phyloP scores from a whole-genome alignment of 2,888 invertebrate genomes.

The Pollenia amentaria region DNA sequence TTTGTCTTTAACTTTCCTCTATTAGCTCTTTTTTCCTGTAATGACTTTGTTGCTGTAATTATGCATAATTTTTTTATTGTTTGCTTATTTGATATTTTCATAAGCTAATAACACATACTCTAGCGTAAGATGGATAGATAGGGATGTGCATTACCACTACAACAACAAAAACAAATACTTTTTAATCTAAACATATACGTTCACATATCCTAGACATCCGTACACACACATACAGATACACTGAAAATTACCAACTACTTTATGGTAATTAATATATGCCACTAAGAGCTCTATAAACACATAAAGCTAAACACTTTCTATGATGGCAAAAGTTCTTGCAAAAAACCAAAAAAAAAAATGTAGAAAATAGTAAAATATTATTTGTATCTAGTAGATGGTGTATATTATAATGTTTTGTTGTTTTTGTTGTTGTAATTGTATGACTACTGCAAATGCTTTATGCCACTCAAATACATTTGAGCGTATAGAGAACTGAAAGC shows the following conservation, averaged over 20 bases:
- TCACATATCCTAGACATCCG: background rate
- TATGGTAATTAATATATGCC: constrained; percentile 74
- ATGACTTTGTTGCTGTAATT: constrained; percentile 24
- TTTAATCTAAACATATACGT: background rate
- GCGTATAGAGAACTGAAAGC: background rate
- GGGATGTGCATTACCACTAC: constrained; percentile 43
- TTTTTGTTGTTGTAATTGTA: constrained; percentile 9
- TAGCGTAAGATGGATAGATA: constrained; percentile 7
- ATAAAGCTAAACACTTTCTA: constrained; percentile 68
- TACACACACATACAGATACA: background rate
- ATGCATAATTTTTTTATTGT: constrained; percentile 29
- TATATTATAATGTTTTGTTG: constrained; percentile 38
- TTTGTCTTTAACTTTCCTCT: background rate
- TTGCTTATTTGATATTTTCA: constrained; percentile 41
- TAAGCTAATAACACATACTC: constrained; percentile 60
- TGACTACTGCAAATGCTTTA: constrained; percentile 32
- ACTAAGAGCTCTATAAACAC: constrained; percentile 73
- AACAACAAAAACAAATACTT: constrained; percentile 65
- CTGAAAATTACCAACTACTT: constrained; percentile 69
- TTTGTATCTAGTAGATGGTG: constrained; percentile 39
- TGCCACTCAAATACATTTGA: constrained; percentile 44
- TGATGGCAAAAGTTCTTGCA: constrained; percentile 41
- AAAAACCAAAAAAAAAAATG: background rate
- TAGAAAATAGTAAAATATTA: constrained; percentile 34
- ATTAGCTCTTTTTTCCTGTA: background rate